phyloP scores from a whole-genome alignment of 2,113 vertebrate genomes.

The Muntiacus muntjak region DNA sequence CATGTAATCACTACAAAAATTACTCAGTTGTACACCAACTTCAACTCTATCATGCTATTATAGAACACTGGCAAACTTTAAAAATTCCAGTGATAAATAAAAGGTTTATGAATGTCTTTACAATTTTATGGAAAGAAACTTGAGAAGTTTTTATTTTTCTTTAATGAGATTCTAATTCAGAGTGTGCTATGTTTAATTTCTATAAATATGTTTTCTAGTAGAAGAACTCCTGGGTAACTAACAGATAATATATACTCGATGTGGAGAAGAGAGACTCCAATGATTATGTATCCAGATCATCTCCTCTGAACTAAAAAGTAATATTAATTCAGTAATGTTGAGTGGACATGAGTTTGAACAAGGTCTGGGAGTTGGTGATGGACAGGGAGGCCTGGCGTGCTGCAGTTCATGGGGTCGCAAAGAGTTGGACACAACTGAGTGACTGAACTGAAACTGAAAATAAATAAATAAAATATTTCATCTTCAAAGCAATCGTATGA shows the following conservation, averaged over 20 bases:
- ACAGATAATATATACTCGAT: not conserved
- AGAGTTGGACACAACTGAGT: not conserved
- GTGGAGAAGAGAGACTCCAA: not conserved
- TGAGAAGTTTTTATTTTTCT: not conserved
- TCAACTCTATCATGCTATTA: not conserved
- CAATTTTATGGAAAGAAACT: not conserved
- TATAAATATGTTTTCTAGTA: not conserved
- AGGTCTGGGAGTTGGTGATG: not conserved
- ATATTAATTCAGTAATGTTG: not conserved
- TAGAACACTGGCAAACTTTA: not conserved
- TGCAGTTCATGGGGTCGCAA: not conserved
- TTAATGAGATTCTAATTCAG: not conserved
- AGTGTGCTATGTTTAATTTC: not conserved
- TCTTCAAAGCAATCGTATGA: not conserved
- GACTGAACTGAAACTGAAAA: not conserved
- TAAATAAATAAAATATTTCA: not conserved
- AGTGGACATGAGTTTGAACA: not conserved
- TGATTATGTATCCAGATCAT: not conserved
- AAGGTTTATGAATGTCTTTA: not conserved
- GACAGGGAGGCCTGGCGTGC: not conserved
- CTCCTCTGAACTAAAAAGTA: not conserved
- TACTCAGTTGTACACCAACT: not conserved
- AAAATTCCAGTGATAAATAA: not conserved
- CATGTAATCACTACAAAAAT: not conserved
- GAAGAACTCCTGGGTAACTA: not conserved